A percentile compares a stretch with the other conserved stretches of the same genome.
phyloP scores from a whole-genome alignment of 37 sponge, comb jelly and placozoan species.

The Haliclona indistincta region DNA sequence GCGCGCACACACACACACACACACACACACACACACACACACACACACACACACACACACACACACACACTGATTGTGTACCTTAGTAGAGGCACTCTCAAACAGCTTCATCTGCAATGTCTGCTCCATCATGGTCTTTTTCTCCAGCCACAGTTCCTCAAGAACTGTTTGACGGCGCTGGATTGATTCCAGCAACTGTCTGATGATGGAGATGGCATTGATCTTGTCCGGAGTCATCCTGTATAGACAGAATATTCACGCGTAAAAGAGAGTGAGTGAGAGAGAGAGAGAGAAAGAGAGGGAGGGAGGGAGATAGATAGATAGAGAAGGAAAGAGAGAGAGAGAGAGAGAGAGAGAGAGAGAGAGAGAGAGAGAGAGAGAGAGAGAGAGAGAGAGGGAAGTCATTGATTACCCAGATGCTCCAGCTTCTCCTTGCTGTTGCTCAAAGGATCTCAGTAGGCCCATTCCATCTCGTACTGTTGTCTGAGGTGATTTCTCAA shows the following conservation, averaged over 20 bases:
- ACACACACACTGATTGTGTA: slow-evolving; percentile 14
- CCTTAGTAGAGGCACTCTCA: slow-evolving; percentile 65
- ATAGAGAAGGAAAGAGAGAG: background rate
- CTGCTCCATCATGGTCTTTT: slow-evolving; percentile 54
- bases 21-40: background rate
- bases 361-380: background rate
- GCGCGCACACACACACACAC: no score
- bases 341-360: background rate
- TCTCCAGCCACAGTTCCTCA: slow-evolving; percentile 63
- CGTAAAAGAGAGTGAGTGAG: background rate
- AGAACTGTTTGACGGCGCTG: slow-evolving; percentile 33
- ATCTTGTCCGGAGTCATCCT: slow-evolving; percentile 83
- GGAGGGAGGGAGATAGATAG: no score
- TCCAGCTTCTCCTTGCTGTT: background rate
- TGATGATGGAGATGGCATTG: slow-evolving; percentile 58
- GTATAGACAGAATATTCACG: background rate
- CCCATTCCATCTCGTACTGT: slow-evolving; percentile 63
- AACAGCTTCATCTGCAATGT: slow-evolving; percentile 58
- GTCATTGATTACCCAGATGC: background rate
- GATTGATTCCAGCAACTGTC: slow-evolving; percentile 52
- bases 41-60: background rate
- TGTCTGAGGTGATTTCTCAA: slow-evolving; percentile 69
- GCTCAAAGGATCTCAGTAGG: slow-evolving; percentile 57
- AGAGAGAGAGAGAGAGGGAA: background rate
- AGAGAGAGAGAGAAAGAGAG: slow-evolving; percentile 3